Conservation (phyloP, 2,888 invertebrate species). For the Cactoblastis cactorum region DNA sequence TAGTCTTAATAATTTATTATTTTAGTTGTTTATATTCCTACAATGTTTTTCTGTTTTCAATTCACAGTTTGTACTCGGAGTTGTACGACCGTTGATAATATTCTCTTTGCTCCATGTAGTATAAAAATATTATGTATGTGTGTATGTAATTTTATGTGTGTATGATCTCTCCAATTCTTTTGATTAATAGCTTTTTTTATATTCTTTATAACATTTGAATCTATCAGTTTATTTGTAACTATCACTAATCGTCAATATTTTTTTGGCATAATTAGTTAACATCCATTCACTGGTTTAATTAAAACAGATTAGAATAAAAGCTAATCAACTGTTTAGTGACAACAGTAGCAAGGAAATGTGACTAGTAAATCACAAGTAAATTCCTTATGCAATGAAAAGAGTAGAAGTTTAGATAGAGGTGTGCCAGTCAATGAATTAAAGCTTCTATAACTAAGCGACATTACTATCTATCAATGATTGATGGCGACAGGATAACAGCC, state of each 20-base stretch:
- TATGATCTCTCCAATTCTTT: too few species aligned
- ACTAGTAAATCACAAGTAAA: constrained; percentile 54
- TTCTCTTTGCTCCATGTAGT: too few species aligned
- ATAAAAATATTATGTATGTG: too few species aligned
- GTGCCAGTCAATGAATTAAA: constrained; percentile 60
- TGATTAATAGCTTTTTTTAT: too few species aligned
- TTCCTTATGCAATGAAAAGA: constrained; percentile 53
- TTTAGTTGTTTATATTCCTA: too few species aligned
- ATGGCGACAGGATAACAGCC: background rate
- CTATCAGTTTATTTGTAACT: background rate
- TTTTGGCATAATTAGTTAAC: constrained; percentile 34
- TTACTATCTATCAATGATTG: constrained; percentile 46
- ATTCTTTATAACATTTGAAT: too few species aligned
- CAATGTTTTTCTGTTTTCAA: too few species aligned
- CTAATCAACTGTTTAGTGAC: constrained; percentile 74
- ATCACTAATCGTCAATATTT: constrained; percentile 12
- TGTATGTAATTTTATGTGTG: too few species aligned
- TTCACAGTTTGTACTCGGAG: too few species aligned
- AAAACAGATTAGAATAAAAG: constrained; percentile 53
- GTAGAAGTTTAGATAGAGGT: constrained; percentile 55
- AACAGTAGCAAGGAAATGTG: constrained; percentile 64
- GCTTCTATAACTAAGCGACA: constrained; percentile 41
- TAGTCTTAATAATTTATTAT: too few species aligned
- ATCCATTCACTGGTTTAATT: constrained; percentile 34
- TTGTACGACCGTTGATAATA: too few species aligned